Base-by-base conservation (phyloP, 2,797 vertebrate genomes). In the Catharus ustulatus region DNA sequence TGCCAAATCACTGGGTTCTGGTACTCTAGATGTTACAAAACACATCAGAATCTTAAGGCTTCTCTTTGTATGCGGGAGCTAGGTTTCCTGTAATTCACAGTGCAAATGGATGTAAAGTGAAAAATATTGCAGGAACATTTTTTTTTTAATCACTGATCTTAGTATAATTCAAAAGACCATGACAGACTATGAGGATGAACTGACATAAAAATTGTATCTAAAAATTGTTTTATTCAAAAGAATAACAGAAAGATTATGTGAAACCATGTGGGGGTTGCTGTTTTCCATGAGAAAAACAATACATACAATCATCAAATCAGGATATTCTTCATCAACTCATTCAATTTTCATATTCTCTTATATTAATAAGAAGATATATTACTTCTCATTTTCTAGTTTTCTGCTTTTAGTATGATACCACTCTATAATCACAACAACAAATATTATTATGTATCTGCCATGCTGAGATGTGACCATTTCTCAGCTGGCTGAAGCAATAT, bases 391-490 rank as follows among this genome's bases (percentile, higher is more conserved):
- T 75, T 22, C 21, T 45, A 62, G 20, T 77, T 88, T 90, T 80
- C n/a, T 71, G 30, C 59, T 81, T 32, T 68, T 95, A 95, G 36
- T 21, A 1, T 84, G 66, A 77, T 51, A 67, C 24, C 55, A 72
- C 14, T 88, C 48, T 49, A 88, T 89, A 92, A 96, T 78, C 67
- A 86, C 46, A 89, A 84, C 22, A 77, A 63, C n/a, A 82, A 85
- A 88, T 89, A 78, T 26, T 80, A 57, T 67, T 87, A 62, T 81
- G 63, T n/a, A 32, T 57, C 17, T 67, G 15, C 34, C 88, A 73
- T 1, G 54, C 90, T 95, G 90, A 23, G 90, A 94, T 83, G 64
- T 71, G 68, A 49, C 54, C 57, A 71, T 93, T 94, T 95, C 74
- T 93, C 82, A 72, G 64, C 34, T 90, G 62, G 68, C 30, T 90